Base-by-base conservation (phyloP, 2,888 invertebrate genomes). In the Hermodice carunculata region DNA sequence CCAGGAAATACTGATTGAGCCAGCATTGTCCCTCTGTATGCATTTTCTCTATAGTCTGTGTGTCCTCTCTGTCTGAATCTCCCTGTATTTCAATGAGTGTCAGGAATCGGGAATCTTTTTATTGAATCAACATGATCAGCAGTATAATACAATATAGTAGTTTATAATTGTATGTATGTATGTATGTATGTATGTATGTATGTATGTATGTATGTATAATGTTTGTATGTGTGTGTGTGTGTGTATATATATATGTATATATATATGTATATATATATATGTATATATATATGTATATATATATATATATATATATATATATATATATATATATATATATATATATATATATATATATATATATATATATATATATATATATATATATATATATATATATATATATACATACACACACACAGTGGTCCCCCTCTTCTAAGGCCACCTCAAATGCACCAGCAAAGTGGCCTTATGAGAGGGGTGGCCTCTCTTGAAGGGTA, bases 281-380 rank as follows among this genome's bases (percentile, higher is more conserved):
- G 22, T 19, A 46, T 19, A 46, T 19, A 46, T 22, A 46, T 19
- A 14, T 22, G 22, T 46, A 46, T 19, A 46, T 19, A 14, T 22
- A 46, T 19, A 46, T 22, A 46, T 46, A 46, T 19, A 46, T 46
- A 46, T 8, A 46, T 46, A 8, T 19, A 42, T 54, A 53, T 53
- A 54, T 52, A 40, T 37, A 62, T 56, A 56, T 24, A 62, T 32
- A 60, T 46, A 52, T n/a, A 60, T 61, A 29, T 32, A 61, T 32
- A 52, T 29, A 40, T 40, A 60, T 34, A 14, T 19, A 46, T 19
- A 46, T 46, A 46, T 46, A 8, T 22, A 24, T 32, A 22, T 6
- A 3, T 48, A 28, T 3, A 40, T 31, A 29, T 29, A 5, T 34
- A 42, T 26, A 17, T 34, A 48, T 46, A 56, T 31, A 60, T 46